These are phyloP conservation scores for Stylophora pistillata DNA, from an alignment of 64 coral and sea anemone species.

Conservation along the genomic window DNA sequence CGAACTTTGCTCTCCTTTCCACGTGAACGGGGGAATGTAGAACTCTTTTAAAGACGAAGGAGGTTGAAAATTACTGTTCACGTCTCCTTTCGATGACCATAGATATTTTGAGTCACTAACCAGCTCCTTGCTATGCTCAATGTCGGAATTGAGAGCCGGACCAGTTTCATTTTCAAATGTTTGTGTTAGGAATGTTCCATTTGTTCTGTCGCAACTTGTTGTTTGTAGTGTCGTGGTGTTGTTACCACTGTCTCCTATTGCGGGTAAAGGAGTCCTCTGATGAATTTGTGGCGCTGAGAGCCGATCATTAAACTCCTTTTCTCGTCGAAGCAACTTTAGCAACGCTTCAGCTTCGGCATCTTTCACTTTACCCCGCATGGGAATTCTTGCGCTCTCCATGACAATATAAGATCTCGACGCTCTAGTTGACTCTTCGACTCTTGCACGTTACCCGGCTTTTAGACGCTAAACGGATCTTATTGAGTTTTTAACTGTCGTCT, in stretches of 20 bases:
- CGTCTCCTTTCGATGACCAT: constrained; percentile 30
- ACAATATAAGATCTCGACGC: background rate
- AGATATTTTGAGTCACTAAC: constrained; percentile 68
- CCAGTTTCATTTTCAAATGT: background rate
- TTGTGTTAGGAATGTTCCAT: constrained; percentile 46
- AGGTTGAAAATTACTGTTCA: constrained; percentile 20
- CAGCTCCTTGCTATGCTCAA: background rate
- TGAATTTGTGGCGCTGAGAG: constrained; percentile 79
- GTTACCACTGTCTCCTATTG: constrained; percentile 56
- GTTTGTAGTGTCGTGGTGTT: constrained; percentile 13
- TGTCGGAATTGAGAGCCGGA: background rate
- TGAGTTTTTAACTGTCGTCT: constrained; percentile 4
- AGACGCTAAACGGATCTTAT: background rate
- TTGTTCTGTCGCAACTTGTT: background rate
- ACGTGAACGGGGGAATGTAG: constrained; percentile 50
- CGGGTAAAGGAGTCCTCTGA: constrained; percentile 73
- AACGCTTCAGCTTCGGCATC: constrained; percentile 87
- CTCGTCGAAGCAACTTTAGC: constrained; percentile 80
- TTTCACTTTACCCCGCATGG: constrained; percentile 89
- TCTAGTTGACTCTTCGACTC: background rate
- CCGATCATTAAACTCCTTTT: constrained; percentile 66
- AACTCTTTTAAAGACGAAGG: background rate
- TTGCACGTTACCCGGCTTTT: background rate
- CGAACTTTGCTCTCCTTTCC: constrained; percentile 48
- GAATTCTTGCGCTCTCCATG: constrained; percentile 77